Conservation (phyloP, 2,888 invertebrate species). For the Lasiommata megera region DNA sequence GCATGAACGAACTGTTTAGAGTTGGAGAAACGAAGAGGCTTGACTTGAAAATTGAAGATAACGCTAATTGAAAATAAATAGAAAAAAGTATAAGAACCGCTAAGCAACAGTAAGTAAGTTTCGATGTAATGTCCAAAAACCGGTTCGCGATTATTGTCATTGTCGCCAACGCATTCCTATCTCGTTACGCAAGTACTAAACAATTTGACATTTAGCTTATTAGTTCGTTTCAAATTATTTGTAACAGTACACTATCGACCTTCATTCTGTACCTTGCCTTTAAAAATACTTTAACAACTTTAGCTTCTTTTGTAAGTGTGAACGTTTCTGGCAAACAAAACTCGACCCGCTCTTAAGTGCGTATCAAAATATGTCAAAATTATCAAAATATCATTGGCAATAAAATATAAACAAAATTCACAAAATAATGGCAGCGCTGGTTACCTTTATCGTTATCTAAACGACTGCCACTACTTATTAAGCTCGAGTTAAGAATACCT, state of each 20-base stretch:
- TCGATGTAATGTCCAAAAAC: neutral
- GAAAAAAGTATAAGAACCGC: too few relatives aligned
- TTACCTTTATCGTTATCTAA: too few relatives aligned
- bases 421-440: too few relatives aligned
- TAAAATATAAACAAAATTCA: too few relatives aligned
- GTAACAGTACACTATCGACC: neutral
- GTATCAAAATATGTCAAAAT: neutral
- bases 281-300: neutral
- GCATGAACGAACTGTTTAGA: too few relatives aligned
- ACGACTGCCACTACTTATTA: too few relatives aligned
- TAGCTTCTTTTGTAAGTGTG: neutral
- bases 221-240: slow-evolving; percentile 3
- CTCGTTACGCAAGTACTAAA: slow-evolving; percentile 4
- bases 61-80: too few relatives aligned
- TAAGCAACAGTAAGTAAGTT: too few relatives aligned
- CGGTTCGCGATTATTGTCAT: neutral
- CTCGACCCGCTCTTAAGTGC: neutral
- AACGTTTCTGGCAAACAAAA: neutral
- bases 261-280: neutral
- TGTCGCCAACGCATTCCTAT: slow-evolving; percentile 1
- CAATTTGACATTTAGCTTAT: slow-evolving; percentile 10
- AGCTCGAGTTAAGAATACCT: too few relatives aligned
- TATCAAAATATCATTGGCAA: neutral
- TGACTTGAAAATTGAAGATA: too few relatives aligned
- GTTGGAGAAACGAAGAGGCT: too few relatives aligned